These are phyloP conservation scores for Brachionus rotundiformis DNA, from an alignment of 1,140 invertebrate species.

Conservation along the genomic window DNA sequence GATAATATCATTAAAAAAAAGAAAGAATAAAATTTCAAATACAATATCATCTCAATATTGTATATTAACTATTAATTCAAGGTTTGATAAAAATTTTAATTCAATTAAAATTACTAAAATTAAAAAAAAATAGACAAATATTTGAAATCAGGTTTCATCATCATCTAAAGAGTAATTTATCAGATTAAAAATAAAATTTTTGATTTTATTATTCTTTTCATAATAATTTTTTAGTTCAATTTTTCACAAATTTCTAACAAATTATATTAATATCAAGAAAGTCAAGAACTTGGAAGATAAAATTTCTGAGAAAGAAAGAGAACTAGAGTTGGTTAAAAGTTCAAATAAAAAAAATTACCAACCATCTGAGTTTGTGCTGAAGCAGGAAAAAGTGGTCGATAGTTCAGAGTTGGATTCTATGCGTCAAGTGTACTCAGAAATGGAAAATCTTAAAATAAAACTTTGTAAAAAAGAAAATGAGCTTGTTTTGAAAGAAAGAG, in stretches of 20 bases:
- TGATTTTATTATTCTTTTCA: too few species aligned
- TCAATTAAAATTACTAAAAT: too few species aligned
- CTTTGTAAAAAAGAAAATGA: neutral
- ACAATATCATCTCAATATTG: too few species aligned
- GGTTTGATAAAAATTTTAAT: neutral
- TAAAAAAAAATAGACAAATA: slow-evolving; percentile 10
- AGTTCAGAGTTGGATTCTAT: neutral
- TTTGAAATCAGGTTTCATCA: slow-evolving; percentile 2
- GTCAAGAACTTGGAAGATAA: neutral
- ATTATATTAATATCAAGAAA: too few species aligned
- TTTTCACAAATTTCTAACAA: too few species aligned
- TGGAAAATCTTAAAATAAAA: slow-evolving; percentile 3
- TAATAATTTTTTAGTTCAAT: too few species aligned
- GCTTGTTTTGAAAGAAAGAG: neutral
- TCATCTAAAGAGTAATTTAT: too few species aligned
- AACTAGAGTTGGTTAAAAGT: neutral
- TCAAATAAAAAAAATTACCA: neutral
- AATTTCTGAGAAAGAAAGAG: neutral
- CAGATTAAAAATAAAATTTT: too few species aligned
- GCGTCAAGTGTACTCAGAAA: neutral
- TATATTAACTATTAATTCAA: too few species aligned
- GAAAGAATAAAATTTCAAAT: too few species aligned
- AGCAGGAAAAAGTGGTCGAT: neutral
- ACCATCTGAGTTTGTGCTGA: neutral
- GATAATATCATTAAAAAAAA: too few species aligned